Evolutionary conservation across 2,888 invertebrate genomes (phyloP).

Genomic region (Drepanosiphum platanoidis): DNA sequence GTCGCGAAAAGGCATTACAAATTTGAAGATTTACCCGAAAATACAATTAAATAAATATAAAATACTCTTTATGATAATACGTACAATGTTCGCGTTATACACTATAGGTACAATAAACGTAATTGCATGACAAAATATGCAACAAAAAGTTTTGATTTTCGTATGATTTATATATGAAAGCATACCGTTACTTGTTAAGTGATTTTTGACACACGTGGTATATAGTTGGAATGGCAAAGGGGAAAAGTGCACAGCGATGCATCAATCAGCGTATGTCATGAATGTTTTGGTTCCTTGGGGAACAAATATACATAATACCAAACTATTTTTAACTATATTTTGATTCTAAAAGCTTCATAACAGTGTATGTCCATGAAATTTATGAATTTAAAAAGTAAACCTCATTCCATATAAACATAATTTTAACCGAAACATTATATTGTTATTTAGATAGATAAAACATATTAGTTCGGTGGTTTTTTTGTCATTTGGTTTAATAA

Average conservation of each 20-base stretch:
- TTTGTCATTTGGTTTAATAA: no score
- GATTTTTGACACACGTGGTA: slow-evolving; percentile 38
- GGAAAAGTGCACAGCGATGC: slow-evolving; percentile 41
- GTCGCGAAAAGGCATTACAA: not conserved
- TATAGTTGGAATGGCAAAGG: slow-evolving; percentile 18
- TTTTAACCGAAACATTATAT: no score
- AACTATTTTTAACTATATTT: slow-evolving; percentile 35
- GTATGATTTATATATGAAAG: slow-evolving; percentile 21
- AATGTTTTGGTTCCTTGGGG: slow-evolving; percentile 4
- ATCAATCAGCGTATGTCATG: slow-evolving; percentile 45
- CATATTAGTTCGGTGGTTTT: no score
- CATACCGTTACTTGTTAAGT: slow-evolving; percentile 25
- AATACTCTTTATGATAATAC: not conserved
- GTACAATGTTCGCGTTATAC: not conserved
- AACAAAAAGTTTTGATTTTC: slow-evolving; percentile 27
- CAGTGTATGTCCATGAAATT: not conserved
- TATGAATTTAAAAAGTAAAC: slow-evolving; percentile 6
- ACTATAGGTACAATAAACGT: not conserved
- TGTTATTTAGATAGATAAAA: no score
- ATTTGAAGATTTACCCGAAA: not conserved
- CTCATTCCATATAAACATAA: not conserved
- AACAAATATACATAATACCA: slow-evolving; percentile 2
- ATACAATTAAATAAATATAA: not conserved
- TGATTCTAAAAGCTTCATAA: not conserved
- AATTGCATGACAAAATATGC: not conserved